Base-by-base conservation (phyloP, 1,140 invertebrate genomes). In the Arion vulgaris region DNA sequence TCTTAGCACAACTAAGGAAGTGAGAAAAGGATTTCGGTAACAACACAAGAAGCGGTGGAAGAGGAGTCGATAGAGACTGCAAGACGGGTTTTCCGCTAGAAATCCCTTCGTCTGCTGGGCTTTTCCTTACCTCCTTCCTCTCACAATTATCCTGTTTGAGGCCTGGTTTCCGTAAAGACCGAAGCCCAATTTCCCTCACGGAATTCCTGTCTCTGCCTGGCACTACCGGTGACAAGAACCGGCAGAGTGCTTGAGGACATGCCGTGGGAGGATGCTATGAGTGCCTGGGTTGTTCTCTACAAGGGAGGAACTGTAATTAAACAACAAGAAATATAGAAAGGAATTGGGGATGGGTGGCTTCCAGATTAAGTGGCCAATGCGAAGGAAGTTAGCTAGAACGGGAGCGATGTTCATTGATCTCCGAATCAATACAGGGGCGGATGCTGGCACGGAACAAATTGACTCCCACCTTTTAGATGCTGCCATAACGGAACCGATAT, bases 111-210 rank as follows among this genome's bases (percentile, higher is more conserved):
- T 71, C 23, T 80, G 68, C 53, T 13, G 41, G 1, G 36, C 32
- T 39, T 45, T 71, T 80, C 78, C 78, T 80, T 80, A 41, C 66
- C 78, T 45, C 45, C 77, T 80, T 80, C 78, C 78, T 71, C 66
- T 71, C 45, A 80, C 78, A 80, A 80, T 80, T 80, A 80, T 80
- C 78, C 78, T 32, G 62, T 71, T 80, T 69, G 78, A 80, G 78
- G 68, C 78, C 62, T n/a, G 68, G 78, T 66, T 80, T 80, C 78
- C 78, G 78, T 71, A 36, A 71, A 69, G 41, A 34, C 51, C 78
- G 78, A 80, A 71, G 62, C 68, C 66, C 78, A 80, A 80, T 80
- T 80, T 80, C 78, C 78, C 78, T 38, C 38, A 71, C 62, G 78
- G 78, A 80, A 80, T 80, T 80, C 78, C 78, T 80, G 78, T 80